Evolutionary conservation across 2,113 vertebrate species (phyloP), one percentile per base, ranked within the genome.

Genomic region (Oryzias celebensis): DNA sequence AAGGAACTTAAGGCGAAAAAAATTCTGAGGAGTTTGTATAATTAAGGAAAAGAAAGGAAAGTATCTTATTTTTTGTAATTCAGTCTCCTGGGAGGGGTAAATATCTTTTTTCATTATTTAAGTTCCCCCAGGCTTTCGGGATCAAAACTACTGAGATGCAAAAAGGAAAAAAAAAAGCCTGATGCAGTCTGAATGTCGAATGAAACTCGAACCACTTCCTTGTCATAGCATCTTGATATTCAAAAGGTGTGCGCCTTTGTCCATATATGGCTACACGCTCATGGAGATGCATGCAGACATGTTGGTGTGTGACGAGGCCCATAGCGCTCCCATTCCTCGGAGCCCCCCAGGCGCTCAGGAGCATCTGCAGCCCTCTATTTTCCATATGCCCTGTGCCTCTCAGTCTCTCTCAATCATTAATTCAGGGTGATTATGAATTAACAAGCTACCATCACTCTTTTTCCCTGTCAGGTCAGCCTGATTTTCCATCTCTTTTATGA

Each of bases 371-470:
- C 75, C 85, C 74, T 76, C 71, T 71, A 58, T 70, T 85, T 80
- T 81, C 87, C 89, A 89, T 87, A 87, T 87, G 88, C 75, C 82
- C 60, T 24, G 71, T 54, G 83, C 78, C 83, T 85, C 68, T 83
- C 80, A 81, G 84, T 82, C 81, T 75, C 72, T 56, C 68, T 83
- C 72, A 81, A 89, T 90, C 87, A 86, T 82, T 90, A 80, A 91
- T 89, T 91, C 85, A 90, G 80, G 74, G 72, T 78, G 68, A 83
- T 80, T 89, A 89, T 87, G 85, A 90, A 89, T 90, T 85, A 88
- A 83, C 84, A 84, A 88, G 82, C 78, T 68, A 65, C 77, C 75
- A 73, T 86, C 70, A 62, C 75, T 72, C 70, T 60, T 46, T 36
- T 45, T 22, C 26, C n/a, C 58, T 22, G 48, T 75, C 70, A 68